Conservation (phyloP, 2,888 invertebrate genomes). For the Hydrotaea diabolus region DNA sequence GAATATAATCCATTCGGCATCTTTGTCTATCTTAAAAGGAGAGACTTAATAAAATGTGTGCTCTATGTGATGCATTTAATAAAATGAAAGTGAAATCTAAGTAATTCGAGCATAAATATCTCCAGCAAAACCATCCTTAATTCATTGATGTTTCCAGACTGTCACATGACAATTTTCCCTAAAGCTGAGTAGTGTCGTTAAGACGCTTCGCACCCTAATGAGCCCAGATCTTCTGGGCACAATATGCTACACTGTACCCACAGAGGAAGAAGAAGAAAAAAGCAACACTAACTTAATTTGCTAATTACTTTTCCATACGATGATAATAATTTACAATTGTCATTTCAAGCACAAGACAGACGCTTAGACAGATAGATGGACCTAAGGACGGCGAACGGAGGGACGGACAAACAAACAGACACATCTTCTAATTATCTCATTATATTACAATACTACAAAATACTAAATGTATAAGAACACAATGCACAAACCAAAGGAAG, state of each 20-base stretch:
- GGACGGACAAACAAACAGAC: slow-evolving; percentile 19
- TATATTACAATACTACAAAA: slow-evolving; percentile 45
- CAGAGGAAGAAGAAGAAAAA: background rate
- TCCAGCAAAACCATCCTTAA: background rate
- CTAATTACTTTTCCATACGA: slow-evolving; percentile 64
- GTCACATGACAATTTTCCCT: slow-evolving; percentile 15
- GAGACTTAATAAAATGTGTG: background rate
- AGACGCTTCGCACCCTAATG: background rate
- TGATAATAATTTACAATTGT: slow-evolving; percentile 66
- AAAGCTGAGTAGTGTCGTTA: slow-evolving; percentile 48
- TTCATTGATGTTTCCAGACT: background rate
- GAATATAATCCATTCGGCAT: too few relatives aligned
- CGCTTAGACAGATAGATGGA: slow-evolving; percentile 42
- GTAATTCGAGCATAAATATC: background rate
- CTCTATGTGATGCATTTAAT: background rate
- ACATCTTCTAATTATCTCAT: slow-evolving; percentile 63
- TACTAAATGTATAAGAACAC: slow-evolving; percentile 3
- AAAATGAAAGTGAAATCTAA: background rate
- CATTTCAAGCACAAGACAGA: slow-evolving; percentile 46
- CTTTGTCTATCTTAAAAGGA: too few relatives aligned
- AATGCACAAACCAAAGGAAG: slow-evolving; percentile 11
- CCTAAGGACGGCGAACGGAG: slow-evolving; percentile 23
- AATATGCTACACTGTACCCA: slow-evolving; percentile 71
- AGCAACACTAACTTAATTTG: slow-evolving; percentile 59
- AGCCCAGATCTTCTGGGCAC: slow-evolving; percentile 54